Base-by-base conservation (phyloP, 2,797 vertebrate genomes). In the Peromyscus attwateri region DNA sequence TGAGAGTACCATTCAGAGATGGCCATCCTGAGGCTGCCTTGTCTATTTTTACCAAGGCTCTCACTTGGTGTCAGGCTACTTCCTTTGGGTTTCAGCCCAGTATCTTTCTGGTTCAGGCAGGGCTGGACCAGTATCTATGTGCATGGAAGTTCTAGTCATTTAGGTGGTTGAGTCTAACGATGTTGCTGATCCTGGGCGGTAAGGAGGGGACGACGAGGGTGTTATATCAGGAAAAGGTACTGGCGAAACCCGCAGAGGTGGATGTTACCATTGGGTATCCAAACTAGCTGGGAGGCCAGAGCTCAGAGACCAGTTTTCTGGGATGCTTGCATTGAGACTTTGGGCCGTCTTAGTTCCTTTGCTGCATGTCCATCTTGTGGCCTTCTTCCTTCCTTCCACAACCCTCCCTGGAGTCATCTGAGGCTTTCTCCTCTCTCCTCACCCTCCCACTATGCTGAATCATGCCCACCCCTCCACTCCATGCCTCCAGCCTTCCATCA, bases 61-160 rank as follows among this genome's bases (percentile, higher is more conserved):
- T 95, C 79, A 62, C 83, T 95, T 71, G 95, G 95, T 88, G 73
- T 90, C 10, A 0, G 76, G 34, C 87, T 68, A 10, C 60, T 95
- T 95, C 89, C 91, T 96, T 89, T 97, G 95, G 89, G 68, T 90
- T 68, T 60, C 49, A 92, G 92, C 84, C 94, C 60, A 80, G 70
- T 91, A 92, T 89, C 92, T 96, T 92, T 93, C 70, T 57, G 93
- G 89, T 89, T 93, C 81, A 62, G 77, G 73, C 70, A 79, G 73
- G 68, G 62, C 76, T 73, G 68, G 77, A n/a, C 16, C 34, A 21
- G 43, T 91, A 6, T 92, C 76, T 21, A n/a, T 12, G 52, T 37
- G 14, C 57, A 1, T 52, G 19, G 76, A 55, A 49, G 21, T 79
- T 80, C 85, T 37, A 14, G 82, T 87, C 92, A 73, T 91, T 89